Base-by-base conservation (phyloP, 2,888 invertebrate species). In the Nomada ferruginata region DNA sequence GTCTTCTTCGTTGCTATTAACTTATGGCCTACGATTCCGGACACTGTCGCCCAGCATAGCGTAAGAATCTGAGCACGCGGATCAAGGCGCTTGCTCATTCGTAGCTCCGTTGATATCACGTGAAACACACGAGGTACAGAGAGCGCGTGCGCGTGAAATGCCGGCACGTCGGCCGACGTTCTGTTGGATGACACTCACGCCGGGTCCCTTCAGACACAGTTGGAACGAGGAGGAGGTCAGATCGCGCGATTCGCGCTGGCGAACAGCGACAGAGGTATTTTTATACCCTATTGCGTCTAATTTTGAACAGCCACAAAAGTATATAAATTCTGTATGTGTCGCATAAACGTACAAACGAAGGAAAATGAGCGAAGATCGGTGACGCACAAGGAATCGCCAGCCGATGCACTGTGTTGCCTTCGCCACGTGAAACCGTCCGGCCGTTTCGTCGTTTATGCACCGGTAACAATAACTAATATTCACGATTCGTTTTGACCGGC, bases 101-200 rank as follows among this genome's bases (percentile, higher is more conserved):
- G 88, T 52, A 57, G 70, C 72, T 20, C 20, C 15, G 15, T 23
- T 53, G 71, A 84, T 85, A 91, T 91, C 92, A 92, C 92, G 92
- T 92, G 92, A 92, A 92, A 68, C 68, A 79, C 92, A 92, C 91
- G 91, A 90, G 89, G 85, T 63, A 71, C 72, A 50, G 65, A 11
- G 36, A 2, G 72, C 85, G 87, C 86, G 79, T 84, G 87, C 87
- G 88, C 61, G 20, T 23, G 20, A 59, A 66, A 76, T n/a, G 44
- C 82, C 84, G 75, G 59, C 66, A 52, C 23, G 42, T 57, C 70
- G 50, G 55, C 77, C 76, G 75, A 64, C 74, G 73, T 75, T 59
- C 77, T 68, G 79, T 71, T 66, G 52, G 60, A 70, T 74, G 72
- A 71, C 74, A 65, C 69, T 77, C 20, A 44, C 69, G 59, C 76